Conservation (phyloP, 2,888 invertebrate species). For the Poecilus cupreus region DNA sequence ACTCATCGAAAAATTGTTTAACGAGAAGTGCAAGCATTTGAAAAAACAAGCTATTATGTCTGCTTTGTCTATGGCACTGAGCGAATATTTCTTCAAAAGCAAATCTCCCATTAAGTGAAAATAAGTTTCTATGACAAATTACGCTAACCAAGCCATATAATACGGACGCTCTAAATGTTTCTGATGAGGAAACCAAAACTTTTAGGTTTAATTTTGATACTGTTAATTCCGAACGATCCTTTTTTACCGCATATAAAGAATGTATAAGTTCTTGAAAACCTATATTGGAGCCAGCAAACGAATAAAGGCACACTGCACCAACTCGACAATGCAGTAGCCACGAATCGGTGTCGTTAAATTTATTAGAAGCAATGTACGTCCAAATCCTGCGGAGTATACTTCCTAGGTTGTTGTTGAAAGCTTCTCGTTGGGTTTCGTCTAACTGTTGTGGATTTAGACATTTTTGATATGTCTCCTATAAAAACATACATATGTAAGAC, state of each 20-base stretch:
- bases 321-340: constrained; percentile 3
- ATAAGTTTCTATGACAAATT: neutral
- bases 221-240: neutral
- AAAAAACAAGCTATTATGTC: neutral
- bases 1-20: neutral
- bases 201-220: neutral
- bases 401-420: too few relatives aligned
- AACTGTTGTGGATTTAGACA: neutral
- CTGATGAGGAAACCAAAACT: neutral
- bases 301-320: neutral
- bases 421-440: neutral
- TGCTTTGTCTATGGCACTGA: neutral
- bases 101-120: neutral
- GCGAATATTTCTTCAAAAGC: neutral
- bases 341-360: neutral
- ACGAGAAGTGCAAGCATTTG: neutral
- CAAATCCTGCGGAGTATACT: neutral
- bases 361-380: neutral
- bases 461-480: too few relatives aligned
- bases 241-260: neutral
- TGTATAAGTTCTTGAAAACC: neutral
- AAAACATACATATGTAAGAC: too few relatives aligned
- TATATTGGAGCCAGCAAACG: too few relatives aligned
- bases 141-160: neutral
- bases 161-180: neutral